Conservation (phyloP, 1,140 invertebrate genomes). For the Achatina immaculata region DNA sequence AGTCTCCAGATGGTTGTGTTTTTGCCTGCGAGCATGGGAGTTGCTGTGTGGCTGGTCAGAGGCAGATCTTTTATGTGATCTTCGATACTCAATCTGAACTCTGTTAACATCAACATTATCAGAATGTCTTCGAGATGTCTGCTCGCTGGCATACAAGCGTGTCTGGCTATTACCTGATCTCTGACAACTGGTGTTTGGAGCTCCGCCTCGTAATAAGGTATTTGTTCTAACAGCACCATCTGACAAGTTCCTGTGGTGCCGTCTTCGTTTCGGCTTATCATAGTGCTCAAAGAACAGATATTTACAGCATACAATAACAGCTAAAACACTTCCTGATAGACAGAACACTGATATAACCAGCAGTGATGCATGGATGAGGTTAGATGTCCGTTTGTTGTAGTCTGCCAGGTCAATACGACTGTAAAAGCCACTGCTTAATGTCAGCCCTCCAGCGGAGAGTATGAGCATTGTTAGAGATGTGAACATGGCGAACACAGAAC, state of each 20-base stretch:
- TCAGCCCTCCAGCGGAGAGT: conserved; percentile 27
- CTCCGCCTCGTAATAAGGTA: conserved; percentile 16
- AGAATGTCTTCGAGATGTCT: conserved; percentile 15
- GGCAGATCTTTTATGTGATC: conserved; percentile 23
- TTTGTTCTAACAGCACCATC: conserved; percentile 1
- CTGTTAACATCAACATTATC: conserved; percentile 26
- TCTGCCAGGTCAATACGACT: conserved; percentile 27
- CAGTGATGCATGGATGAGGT: conserved; percentile 31
- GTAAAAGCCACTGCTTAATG: conserved; percentile 28
- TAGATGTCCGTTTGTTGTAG: conserved; percentile 28
- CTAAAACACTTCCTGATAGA: conserved; percentile 27
- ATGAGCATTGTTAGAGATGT: conserved; percentile 29
- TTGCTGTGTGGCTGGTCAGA: conserved; percentile 22
- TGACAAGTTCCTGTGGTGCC: conserved; percentile 12
- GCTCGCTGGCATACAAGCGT: conserved; percentile 1
- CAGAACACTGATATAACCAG: conserved; percentile 34
- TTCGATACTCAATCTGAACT: conserved; percentile 32
- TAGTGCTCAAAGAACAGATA: conserved; percentile 36
- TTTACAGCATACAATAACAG: conserved; percentile 32
- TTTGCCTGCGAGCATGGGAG: conserved; percentile 15
- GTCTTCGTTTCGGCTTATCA: conserved; percentile 30
- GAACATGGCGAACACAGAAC: conserved; percentile 14
- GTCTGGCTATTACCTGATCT: conserved; percentile 18
- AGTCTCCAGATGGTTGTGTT: neutral
- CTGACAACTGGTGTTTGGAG: neutral